Percentiles rank a stretch among this genome's conserved stretches.
Conservation (phyloP, 1,140 invertebrate species). For the Ceratina australensis region DNA sequence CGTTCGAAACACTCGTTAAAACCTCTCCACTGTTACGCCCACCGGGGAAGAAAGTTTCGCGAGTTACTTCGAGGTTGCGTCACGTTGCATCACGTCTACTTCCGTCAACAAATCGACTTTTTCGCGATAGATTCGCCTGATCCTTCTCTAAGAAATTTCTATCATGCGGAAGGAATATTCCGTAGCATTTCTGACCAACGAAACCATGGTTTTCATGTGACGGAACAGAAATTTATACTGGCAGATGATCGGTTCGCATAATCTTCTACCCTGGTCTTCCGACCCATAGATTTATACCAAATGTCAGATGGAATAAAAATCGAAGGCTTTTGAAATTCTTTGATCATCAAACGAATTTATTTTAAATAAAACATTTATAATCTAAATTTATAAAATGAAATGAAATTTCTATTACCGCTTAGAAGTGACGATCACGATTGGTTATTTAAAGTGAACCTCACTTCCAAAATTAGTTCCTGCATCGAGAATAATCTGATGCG, state of each 20-base stretch:
- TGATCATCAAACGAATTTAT: no score
- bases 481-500: no score
- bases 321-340: no score
- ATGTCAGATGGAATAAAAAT: no score
- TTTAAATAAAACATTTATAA: no score
- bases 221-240: not conserved
- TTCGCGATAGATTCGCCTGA: not conserved
- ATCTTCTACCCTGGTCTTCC: not conserved
- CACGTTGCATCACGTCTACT: constrained; percentile 16
- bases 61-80: constrained; percentile 16
- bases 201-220: not conserved
- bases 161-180: not conserved
- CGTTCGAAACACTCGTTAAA: not conserved
- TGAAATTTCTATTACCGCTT: no score
- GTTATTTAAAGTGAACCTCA: no score
- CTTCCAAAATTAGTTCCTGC: no score
- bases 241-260: not conserved
- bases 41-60: not conserved
- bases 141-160: not conserved
- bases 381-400: no score
- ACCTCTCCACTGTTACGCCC: not conserved
- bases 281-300: no score
- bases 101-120: constrained; percentile 26
- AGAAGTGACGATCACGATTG: no score
- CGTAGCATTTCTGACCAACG: not conserved